A percentile compares a stretch with the other conserved stretches of the same genome.
These are phyloP conservation scores for Oreochromis aureus DNA, from an alignment of 2,113 vertebrate species.

Conservation along the genomic window DNA sequence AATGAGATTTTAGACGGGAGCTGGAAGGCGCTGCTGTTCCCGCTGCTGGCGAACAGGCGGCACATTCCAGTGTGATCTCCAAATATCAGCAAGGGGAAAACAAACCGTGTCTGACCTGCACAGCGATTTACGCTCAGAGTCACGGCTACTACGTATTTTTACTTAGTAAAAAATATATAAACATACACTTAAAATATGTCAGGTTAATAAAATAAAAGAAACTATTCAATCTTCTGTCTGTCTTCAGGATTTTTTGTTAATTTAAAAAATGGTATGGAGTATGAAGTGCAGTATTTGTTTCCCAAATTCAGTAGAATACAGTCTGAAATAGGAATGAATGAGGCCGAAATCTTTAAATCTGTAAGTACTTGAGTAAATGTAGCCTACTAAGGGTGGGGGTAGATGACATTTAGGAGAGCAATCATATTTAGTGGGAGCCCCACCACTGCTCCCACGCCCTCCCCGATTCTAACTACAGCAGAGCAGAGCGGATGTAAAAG, in stretches of 20 bases:
- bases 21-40: constrained; percentile 61
- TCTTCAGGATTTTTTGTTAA: not conserved
- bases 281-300: not conserved
- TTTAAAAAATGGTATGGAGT: not conserved
- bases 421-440: not conserved
- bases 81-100: not conserved
- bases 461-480: not conserved
- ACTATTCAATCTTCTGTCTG: not conserved
- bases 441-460: not conserved
- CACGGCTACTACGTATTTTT: not conserved
- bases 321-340: not conserved
- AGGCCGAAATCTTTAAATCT: not conserved
- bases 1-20: constrained; percentile 67
- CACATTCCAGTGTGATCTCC: not conserved
- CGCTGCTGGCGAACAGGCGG: constrained; percentile 21
- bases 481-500: not conserved
- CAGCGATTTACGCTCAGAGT: not conserved
- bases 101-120: not conserved
- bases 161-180: not conserved
- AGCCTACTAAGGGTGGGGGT: not conserved
- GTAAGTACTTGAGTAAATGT: not conserved
- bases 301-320: not conserved
- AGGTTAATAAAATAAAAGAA: not conserved
- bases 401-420: not conserved
- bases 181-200: not conserved